phyloP scores from a whole-genome alignment of 1,140 invertebrate genomes.

The Lepidurus couesii region DNA sequence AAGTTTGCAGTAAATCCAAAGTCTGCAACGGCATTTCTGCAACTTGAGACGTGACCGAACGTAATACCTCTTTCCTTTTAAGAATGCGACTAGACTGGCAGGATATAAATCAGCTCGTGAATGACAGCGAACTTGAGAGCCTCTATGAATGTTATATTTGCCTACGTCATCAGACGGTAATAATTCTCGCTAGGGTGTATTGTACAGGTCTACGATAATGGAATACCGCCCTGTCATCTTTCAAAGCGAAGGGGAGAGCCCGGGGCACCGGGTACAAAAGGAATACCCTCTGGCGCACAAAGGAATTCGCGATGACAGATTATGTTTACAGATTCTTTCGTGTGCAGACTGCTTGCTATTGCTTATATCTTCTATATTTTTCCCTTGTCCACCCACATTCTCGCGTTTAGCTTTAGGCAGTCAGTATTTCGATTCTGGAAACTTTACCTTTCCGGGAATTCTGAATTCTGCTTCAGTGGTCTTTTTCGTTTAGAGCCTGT shows the following conservation, averaged over 20 bases:
- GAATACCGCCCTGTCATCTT: neutral
- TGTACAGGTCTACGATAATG: neutral
- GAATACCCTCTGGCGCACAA: neutral
- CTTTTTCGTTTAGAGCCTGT: no score
- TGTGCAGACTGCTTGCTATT: no score
- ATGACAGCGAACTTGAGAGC: no score
- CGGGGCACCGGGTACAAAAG: neutral
- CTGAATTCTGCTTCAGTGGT: neutral
- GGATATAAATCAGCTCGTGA: no score
- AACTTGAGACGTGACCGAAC: no score
- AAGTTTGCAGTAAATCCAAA: no score
- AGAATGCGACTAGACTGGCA: no score
- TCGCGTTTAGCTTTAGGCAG: neutral
- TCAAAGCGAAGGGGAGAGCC: neutral
- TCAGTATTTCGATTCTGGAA: neutral
- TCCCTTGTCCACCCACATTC: neutral
- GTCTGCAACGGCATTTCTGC: no score
- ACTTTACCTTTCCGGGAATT: neutral
- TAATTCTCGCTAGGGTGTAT: neutral
- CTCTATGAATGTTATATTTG: neutral
- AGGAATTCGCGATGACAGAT: constrained; percentile 1
- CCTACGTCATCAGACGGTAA: neutral
- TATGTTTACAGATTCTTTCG: constrained; percentile 1
- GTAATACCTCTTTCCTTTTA: no score
- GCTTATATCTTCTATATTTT: neutral